These are phyloP conservation scores for Melanchra persicariae DNA, from an alignment of 2,888 invertebrate genomes.

Conservation along the genomic window DNA sequence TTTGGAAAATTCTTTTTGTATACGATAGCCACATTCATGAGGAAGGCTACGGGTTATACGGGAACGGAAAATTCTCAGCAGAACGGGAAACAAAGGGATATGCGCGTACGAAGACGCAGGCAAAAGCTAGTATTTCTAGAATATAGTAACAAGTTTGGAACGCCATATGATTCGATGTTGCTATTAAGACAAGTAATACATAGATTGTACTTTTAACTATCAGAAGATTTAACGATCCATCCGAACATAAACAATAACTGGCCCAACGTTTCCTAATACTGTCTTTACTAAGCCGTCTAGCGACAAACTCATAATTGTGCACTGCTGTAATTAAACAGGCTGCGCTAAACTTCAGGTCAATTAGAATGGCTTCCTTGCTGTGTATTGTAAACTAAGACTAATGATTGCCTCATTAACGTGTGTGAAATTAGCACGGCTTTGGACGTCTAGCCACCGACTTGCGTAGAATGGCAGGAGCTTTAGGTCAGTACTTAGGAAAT, in stretches of 20 bases:
- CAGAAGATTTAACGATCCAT: not conserved
- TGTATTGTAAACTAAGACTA: conserved; percentile 19
- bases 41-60: too few species aligned
- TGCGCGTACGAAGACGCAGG: too few species aligned
- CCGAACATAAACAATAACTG: not conserved
- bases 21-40: too few species aligned
- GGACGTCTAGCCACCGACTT: not conserved
- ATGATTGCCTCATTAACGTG: conserved; percentile 38
- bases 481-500: too few species aligned
- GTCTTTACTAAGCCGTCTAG: conserved; percentile 11
- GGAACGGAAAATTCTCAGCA: too few species aligned
- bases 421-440: conserved; percentile 7
- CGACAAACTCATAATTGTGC: conserved; percentile 24
- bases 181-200: too few species aligned
- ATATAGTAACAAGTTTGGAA: too few species aligned
- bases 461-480: not conserved
- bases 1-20: too few species aligned
- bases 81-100: too few species aligned
- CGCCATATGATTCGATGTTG: not conserved
- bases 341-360: conserved; percentile 42
- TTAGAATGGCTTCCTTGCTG: conserved; percentile 50
- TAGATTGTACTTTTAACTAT: not conserved
- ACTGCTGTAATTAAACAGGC: conserved; percentile 29
- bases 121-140: too few species aligned
- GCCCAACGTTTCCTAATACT: not conserved